Evolutionary conservation across 2,888 invertebrate genomes (phyloP), one percentile per base, ranked within the genome.

Genomic region (Notocelia uddmanniana): DNA sequence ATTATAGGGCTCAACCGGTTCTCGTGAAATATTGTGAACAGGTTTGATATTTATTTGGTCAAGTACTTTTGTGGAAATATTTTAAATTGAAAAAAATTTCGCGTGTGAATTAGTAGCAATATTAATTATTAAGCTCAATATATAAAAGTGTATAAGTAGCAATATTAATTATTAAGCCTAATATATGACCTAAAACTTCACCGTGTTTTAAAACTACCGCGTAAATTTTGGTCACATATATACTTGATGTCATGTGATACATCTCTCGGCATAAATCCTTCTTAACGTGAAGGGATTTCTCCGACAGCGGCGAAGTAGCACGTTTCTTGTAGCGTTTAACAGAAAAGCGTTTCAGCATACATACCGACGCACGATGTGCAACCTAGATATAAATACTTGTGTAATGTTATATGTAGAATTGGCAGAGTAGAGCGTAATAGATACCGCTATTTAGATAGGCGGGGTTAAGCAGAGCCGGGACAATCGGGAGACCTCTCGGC

Each of bases 401-500:
- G 50, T 19, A 19, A 34, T 52, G 9, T 3, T 52, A 21, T 63
- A n/a, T 23, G 15, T 23, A 64, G n/a, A 5, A 5, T 13, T 50
- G 48, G 21, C 54, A 19, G n/a, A 26, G 54, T 15, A 57, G 15
- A 21, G 23, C 50, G 37, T 72, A 37, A 72, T 72, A 62, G 55
- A 68, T 62, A 62, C 48, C 19, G 23, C 55, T 60, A 41, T 67
- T 60, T 67, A 62, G 60, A 62, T 62, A 37, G 45, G n/a, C 31
- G 37, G 45, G 60, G 41, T 67, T 60, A 67, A 67, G 71, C 50
- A 55, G 71, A 79, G 77, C 78, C 72, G 63, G 58, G 41, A 26
- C 55, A 66, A 74, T 74, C 74, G 78, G 69, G 76, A 80, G 82
- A 84, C 81, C 88, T 83, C 88, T 90, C 82, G 80, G 84, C 80